A percentile compares a stretch with the other conserved stretches of the same genome.
phyloP scores from a whole-genome alignment of 2,888 invertebrate genomes.

The Xanthorhoe designata region DNA sequence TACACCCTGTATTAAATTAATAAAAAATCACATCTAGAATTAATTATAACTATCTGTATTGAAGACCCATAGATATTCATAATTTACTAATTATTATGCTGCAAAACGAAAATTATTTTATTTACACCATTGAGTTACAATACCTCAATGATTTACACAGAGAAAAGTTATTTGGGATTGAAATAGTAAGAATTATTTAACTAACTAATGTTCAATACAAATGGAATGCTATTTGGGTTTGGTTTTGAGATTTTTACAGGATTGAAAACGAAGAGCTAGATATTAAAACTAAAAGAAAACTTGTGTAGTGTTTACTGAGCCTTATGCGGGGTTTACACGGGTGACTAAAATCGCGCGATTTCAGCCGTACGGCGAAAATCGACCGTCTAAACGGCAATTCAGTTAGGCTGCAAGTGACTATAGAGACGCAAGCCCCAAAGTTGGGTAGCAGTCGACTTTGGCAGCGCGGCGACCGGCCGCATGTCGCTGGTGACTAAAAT shows the following conservation, averaged over 20 bases:
- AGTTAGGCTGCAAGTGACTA: too few relatives aligned
- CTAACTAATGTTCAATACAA: not conserved
- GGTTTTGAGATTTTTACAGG: not conserved
- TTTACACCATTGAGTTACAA: too few relatives aligned
- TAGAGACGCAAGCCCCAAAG: too few relatives aligned
- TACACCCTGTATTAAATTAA: not conserved
- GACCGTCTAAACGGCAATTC: conserved; percentile 44
- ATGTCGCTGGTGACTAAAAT: too few relatives aligned
- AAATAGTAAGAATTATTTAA: not conserved
- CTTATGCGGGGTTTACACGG: conserved; percentile 41
- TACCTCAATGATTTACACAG: not conserved
- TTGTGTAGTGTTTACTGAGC: not conserved
- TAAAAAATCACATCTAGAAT: conserved; percentile 1
- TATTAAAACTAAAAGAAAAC: not conserved
- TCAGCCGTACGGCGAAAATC: conserved; percentile 46
- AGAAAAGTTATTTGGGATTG: not conserved
- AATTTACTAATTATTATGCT: conserved; percentile 1
- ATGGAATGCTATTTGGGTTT: conserved; percentile 25
- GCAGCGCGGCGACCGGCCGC: too few relatives aligned
- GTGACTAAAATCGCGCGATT: conserved; percentile 51
- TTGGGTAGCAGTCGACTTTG: too few relatives aligned
- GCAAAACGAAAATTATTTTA: conserved; percentile 3
- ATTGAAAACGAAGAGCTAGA: not conserved
- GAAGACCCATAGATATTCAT: conserved; percentile 6
- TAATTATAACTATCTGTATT: conserved; percentile 6